A percentile compares a stretch with the other conserved stretches of the same genome.
These are phyloP conservation scores for Pangasius krempfi DNA, from an alignment of 2,797 vertebrate genomes.

Conservation along the genomic window DNA sequence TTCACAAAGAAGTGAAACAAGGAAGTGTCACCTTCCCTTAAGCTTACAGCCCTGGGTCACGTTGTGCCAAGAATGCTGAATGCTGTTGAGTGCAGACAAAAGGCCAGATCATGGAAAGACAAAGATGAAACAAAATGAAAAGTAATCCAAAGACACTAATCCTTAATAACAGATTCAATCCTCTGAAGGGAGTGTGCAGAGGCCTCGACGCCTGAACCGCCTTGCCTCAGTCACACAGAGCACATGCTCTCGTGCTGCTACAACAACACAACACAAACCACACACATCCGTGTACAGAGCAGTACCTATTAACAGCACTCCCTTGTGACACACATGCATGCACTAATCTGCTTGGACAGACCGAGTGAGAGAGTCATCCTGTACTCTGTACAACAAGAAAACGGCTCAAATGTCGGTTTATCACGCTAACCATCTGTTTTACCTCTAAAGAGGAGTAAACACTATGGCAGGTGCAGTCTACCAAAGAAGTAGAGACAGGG, in stretches of 20 bases:
- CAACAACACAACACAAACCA: conserved; percentile 5
- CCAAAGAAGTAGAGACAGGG: background rate
- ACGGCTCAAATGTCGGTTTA: background rate
- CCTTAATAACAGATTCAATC: conserved; percentile 44
- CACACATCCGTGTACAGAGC: conserved; percentile 20
- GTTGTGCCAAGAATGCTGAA: conserved; percentile 1
- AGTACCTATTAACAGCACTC: conserved; percentile 16
- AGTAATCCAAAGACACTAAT: conserved; percentile 45
- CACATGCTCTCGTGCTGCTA: background rate
- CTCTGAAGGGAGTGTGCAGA: conserved; percentile 16
- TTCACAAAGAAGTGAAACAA: conserved; percentile 40
- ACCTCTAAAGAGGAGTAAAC: conserved; percentile 12
- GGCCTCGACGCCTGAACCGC: conserved; percentile 39
- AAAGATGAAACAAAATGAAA: conserved; percentile 48
- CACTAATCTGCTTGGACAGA: conserved; percentile 26
- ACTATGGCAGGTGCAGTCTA: background rate
- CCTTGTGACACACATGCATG: conserved; percentile 20
- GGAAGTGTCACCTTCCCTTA: conserved; percentile 36
- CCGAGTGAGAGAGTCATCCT: background rate
- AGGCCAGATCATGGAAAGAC: background rate
- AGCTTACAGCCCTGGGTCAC: background rate
- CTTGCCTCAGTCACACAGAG: conserved; percentile 49
- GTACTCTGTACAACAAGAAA: background rate
- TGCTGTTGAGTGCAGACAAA: background rate
- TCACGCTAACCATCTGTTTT: background rate